Conservation (phyloP, 2,888 invertebrate genomes). For the Scaptomyza caliginosa region DNA sequence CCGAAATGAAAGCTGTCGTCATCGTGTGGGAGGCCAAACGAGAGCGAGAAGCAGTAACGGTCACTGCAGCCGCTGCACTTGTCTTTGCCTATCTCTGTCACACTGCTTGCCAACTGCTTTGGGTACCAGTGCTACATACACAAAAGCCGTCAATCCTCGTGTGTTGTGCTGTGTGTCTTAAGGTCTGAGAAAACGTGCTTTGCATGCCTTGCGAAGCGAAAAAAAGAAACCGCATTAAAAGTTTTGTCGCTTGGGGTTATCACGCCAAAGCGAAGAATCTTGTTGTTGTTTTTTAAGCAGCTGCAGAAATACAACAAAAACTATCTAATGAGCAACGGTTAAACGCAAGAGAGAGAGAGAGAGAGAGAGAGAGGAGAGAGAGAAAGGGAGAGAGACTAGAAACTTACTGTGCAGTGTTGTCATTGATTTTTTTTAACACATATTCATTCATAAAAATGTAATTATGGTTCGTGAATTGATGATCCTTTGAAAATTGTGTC, state of each 20-base stretch:
- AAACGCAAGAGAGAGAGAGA: slow-evolving; percentile 33
- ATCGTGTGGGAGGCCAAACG: slow-evolving; percentile 50
- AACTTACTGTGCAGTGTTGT: slow-evolving; percentile 24
- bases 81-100: slow-evolving; percentile 37
- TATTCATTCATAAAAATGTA: no score
- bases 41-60: slow-evolving; percentile 12
- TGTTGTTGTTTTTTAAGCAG: slow-evolving; percentile 34
- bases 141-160: slow-evolving; percentile 29
- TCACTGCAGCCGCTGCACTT: slow-evolving; percentile 47
- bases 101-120: slow-evolving; percentile 26
- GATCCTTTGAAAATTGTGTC: slow-evolving; percentile 64
- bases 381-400: no score
- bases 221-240: slow-evolving; percentile 60
- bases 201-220: slow-evolving; percentile 52
- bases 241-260: slow-evolving; percentile 76
- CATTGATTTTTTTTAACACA: no score
- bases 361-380: no score
- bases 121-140: slow-evolving; percentile 35
- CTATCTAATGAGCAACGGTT: slow-evolving; percentile 54
- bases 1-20: slow-evolving; percentile 61
- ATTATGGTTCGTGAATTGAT: slow-evolving; percentile 1
- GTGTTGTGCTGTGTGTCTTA: slow-evolving; percentile 25
- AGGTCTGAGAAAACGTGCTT: slow-evolving; percentile 72
- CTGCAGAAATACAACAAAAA: slow-evolving; percentile 46
- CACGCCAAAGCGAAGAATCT: slow-evolving; percentile 54